These are phyloP conservation scores for Butorides virescens DNA, from an alignment of 2,113 vertebrate species.

Conservation along the genomic window DNA sequence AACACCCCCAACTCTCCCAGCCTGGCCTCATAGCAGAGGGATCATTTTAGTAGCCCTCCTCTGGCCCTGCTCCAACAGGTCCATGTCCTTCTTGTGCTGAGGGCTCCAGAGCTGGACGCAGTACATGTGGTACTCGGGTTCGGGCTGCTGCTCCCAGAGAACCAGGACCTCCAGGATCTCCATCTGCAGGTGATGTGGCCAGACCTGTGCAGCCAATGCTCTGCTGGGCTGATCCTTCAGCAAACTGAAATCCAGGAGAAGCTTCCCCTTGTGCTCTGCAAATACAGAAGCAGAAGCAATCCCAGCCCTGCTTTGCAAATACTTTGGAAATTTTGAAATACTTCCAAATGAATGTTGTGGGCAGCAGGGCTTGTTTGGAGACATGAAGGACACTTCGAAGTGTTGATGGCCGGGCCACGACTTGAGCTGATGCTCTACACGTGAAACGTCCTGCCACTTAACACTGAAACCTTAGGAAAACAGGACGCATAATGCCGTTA, in stretches of 20 bases:
- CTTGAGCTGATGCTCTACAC: neutral
- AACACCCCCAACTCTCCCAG: too few relatives aligned
- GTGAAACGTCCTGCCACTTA: accelerated
- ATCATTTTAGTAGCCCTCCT: too few relatives aligned
- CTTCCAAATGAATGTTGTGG: neutral
- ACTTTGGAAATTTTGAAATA: neutral
- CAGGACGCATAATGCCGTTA: neutral
- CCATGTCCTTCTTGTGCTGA: too few relatives aligned
- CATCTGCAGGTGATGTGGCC: neutral
- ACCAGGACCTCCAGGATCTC: neutral
- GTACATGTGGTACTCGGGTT: neutral
- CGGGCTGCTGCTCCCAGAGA: neutral
- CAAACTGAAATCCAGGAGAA: neutral
- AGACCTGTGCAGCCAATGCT: neutral
- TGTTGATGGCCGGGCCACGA: accelerated
- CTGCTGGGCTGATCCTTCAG: neutral
- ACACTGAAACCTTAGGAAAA: neutral
- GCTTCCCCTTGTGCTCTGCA: neutral
- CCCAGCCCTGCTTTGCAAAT: neutral
- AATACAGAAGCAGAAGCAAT: neutral
- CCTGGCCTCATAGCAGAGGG: too few relatives aligned
- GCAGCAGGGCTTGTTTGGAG: neutral
- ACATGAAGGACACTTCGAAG: neutral
- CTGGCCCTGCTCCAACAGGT: too few relatives aligned
- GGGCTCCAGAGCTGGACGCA: too few relatives aligned